Percentiles rank a stretch among this genome's conserved stretches.
Conservation (phyloP, 2,797 vertebrate genomes). For the Mionectes olivaceus region DNA sequence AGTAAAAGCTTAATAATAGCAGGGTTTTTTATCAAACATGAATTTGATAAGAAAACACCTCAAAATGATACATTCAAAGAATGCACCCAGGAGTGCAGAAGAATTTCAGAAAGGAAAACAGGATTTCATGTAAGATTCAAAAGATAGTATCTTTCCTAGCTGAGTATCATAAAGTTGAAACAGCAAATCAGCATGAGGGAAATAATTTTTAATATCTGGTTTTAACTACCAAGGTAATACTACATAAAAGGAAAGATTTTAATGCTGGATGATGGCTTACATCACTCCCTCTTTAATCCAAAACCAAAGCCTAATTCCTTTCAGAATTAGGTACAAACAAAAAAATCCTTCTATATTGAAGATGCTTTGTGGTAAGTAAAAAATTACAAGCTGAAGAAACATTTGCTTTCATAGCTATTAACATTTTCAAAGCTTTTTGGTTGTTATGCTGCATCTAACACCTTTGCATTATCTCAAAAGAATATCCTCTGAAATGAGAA, state of each 20-base stretch:
- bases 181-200: neutral
- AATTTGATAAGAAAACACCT: neutral
- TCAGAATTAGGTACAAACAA: neutral
- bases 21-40: neutral
- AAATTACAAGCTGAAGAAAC: neutral
- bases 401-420: neutral
- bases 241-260: neutral
- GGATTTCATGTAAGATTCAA: neutral
- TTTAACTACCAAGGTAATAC: neutral
- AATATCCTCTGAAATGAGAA: neutral
- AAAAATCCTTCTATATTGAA: neutral
- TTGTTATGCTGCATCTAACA: neutral
- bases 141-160: neutral
- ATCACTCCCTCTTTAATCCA: neutral
- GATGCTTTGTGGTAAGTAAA: neutral
- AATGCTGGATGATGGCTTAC: neutral
- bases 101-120: neutral
- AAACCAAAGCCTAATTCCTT: neutral
- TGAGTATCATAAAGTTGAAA: neutral
- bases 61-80: neutral
- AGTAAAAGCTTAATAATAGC: neutral
- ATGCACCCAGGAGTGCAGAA: neutral
- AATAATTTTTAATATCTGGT: neutral
- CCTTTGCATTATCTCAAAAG: neutral
- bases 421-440: neutral